Base-by-base conservation (phyloP, 2,113 vertebrate genomes). In the Tragelaphus imberbis region DNA sequence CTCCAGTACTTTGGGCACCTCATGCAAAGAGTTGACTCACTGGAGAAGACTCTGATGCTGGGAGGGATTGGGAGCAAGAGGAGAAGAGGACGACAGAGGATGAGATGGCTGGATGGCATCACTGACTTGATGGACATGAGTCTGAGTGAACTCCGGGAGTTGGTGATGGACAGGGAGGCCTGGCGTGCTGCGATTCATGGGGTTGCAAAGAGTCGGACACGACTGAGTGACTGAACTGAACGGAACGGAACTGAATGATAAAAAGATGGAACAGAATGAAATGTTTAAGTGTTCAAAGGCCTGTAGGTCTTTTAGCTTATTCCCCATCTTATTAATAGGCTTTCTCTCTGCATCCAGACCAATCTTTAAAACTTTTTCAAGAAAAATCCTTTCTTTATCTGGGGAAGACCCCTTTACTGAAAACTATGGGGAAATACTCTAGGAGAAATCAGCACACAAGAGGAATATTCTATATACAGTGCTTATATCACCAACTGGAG, bases 351-450 rank as follows among this genome's bases (percentile, higher is more conserved):
- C 33, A 97, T 68, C 21, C 30, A 94, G 91, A 55, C 7, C 33
- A 65, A 81, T 47, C 95, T 89, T 94, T 56, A 71, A 96, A 85
- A 23, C 89, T 80, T 90, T 88, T 90, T 77, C 23, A 93, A 88
- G 49, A 87, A 75, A 85, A 30, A 96, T 8, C 13, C 14, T 36
- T 90, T 63, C 47, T 82, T 94, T 56, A 59, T 81, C 59, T 85
- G n/a, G 5, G 16, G 33, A 93, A 94, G 47, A 85, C 2, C 17
- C 21, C 44, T 33, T 90, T 93, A 55, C 10, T 56, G 15, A 96
- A 81, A 88, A 33, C 63, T 44, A 6, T 49, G 33, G 91, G 68
- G 21, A 85, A 85, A 84, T 10, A 12, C 11, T 88, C 65, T 14
- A 88, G 44, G 49, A 90, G 40, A 96, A 68, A 92, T 86, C 28